phyloP scores from a whole-genome alignment of 2,888 invertebrate genomes.

The Frankliniella fusca region DNA sequence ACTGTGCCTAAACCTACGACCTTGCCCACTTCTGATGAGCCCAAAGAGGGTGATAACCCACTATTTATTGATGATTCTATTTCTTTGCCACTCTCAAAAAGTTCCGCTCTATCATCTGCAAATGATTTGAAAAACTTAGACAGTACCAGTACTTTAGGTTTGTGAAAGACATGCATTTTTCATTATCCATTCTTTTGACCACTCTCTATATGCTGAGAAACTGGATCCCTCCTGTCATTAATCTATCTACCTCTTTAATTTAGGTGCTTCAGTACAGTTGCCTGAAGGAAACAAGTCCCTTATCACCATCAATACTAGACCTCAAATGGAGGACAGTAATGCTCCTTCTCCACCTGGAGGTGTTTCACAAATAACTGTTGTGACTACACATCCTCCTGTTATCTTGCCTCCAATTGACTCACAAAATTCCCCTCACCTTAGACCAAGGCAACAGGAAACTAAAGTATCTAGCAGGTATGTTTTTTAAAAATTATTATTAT shows the following conservation, averaged over 20 bases:
- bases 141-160: background rate
- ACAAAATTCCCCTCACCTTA: background rate
- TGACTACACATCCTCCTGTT: slow-evolving; percentile 74
- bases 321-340: slow-evolving; percentile 15
- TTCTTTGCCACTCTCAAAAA: background rate
- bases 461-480: background rate
- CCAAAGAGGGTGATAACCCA: background rate
- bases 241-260: background rate
- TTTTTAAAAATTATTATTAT: background rate
- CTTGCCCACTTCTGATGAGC: slow-evolving; percentile 16
- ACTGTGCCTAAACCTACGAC: slow-evolving; percentile 39
- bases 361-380: slow-evolving; percentile 60
- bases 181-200: too few relatives aligned
- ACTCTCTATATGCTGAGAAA: background rate
- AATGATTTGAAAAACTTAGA: background rate
- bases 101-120: background rate
- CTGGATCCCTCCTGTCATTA: background rate
- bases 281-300: background rate
- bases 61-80: background rate
- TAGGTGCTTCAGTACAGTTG: background rate
- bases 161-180: too few relatives aligned
- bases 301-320: slow-evolving; percentile 8
- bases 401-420: slow-evolving; percentile 44
- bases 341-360: slow-evolving; percentile 34
- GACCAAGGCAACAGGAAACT: background rate